These are phyloP conservation scores for Cyanocitta stelleri DNA, from an alignment of 2,113 vertebrate genomes.

Conservation along the genomic window DNA sequence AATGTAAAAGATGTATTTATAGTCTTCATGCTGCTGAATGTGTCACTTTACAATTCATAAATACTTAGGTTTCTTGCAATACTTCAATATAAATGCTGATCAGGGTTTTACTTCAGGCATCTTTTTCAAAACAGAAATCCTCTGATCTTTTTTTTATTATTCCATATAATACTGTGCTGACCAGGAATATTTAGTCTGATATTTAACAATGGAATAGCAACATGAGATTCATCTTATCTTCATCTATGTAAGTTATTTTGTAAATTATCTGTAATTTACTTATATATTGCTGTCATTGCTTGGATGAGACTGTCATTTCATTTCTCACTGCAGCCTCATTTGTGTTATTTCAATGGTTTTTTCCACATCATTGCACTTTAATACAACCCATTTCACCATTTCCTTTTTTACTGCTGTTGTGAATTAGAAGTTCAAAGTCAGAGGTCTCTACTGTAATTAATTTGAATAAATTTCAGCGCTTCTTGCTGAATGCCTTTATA, in stretches of 20 bases:
- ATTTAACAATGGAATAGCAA: slow-evolving; percentile 13
- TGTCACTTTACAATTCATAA: slow-evolving; percentile 61
- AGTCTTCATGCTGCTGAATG: slow-evolving; percentile 63
- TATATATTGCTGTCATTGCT: not conserved
- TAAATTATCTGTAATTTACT: slow-evolving; percentile 51
- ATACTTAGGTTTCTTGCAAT: slow-evolving; percentile 12
- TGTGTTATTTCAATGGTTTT: slow-evolving; percentile 2
- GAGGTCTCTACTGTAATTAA: slow-evolving; percentile 62
- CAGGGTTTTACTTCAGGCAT: slow-evolving; percentile 21
- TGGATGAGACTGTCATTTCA: not conserved
- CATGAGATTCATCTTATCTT: slow-evolving; percentile 5
- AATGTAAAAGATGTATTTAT: slow-evolving; percentile 66
- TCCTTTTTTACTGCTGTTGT: slow-evolving; percentile 63
- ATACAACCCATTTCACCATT: slow-evolving; percentile 38
- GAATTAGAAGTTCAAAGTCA: slow-evolving; percentile 55
- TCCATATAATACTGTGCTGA: not conserved
- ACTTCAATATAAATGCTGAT: slow-evolving; percentile 19
- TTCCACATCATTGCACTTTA: slow-evolving; percentile 71
- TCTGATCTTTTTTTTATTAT: not conserved
- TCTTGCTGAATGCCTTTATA: slow-evolving; percentile 34
- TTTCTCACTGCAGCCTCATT: not conserved
- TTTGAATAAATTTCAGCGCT: slow-evolving; percentile 62
- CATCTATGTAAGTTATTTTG: slow-evolving; percentile 61
- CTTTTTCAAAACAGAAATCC: not conserved
- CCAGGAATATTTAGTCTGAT: slow-evolving; percentile 25